Conservation (phyloP, 1,140 invertebrate species). For the Myzus persicae region DNA sequence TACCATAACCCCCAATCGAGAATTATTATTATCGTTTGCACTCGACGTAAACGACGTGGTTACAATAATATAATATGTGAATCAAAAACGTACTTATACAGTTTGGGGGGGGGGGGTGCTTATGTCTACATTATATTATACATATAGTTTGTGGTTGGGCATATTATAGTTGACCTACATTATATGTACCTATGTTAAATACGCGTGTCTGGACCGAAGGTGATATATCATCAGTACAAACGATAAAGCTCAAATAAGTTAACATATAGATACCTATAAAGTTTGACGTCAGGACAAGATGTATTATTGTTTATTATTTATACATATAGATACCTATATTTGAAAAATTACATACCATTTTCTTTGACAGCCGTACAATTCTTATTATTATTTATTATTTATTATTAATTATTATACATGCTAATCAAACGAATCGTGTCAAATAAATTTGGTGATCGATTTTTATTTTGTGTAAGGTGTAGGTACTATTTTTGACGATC, state of each 20-base stretch:
- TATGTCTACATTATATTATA: neutral
- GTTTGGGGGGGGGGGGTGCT: neutral
- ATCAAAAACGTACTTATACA: neutral
- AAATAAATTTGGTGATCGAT: neutral
- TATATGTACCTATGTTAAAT: neutral
- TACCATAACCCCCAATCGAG: neutral
- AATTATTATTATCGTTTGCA: neutral
- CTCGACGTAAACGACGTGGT: neutral
- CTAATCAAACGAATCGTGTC: conserved; percentile 31
- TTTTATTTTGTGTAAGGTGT: neutral
- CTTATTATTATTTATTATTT: neutral
- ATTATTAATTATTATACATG: neutral
- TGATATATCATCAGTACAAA: neutral
- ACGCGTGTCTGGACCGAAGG: neutral
- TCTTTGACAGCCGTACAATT: neutral
- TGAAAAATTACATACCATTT: neutral
- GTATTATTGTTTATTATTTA: neutral
- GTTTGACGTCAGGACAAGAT: neutral
- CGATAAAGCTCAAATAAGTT: conserved; percentile 30
- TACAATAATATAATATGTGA: neutral
- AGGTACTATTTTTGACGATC: neutral
- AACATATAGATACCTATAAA: neutral
- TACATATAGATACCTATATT: neutral
- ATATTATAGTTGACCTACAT: neutral
- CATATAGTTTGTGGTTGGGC: neutral